A percentile compares a stretch with the other conserved stretches of the same genome.
These are phyloP conservation scores for Petrophora chlorosata DNA, from an alignment of 2,888 invertebrate genomes.

Conservation along the genomic window DNA sequence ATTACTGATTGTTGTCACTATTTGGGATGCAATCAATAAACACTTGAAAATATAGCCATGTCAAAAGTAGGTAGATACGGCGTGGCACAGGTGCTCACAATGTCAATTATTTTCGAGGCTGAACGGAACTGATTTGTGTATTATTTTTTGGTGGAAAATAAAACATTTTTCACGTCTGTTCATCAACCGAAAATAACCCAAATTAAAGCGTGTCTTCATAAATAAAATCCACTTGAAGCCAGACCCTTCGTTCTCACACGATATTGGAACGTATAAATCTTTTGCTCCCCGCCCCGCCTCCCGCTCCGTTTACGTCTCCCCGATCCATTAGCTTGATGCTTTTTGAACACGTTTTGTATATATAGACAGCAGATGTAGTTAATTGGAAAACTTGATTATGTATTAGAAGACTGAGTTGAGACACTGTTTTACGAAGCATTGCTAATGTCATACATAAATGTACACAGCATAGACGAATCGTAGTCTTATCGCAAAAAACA, in stretches of 20 bases:
- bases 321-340: conserved; percentile 60
- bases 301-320: conserved; percentile 60
- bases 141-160: neutral
- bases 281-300: conserved; percentile 59
- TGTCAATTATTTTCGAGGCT: no score
- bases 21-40: no score
- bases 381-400: conserved; percentile 14
- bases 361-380: conserved; percentile 22
- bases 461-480: no score
- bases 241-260: conserved; percentile 66
- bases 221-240: conserved; percentile 68
- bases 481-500: no score
- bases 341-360: conserved; percentile 39
- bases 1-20: no score
- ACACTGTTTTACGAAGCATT: no score
- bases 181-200: conserved; percentile 47
- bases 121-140: no score
- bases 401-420: neutral
- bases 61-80: no score
- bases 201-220: conserved; percentile 67
- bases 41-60: no score
- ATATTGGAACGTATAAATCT: conserved; percentile 79
- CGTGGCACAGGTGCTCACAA: no score
- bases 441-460: no score
- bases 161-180: conserved; percentile 12